A percentile compares a stretch with the other conserved stretches of the same genome.
phyloP scores from a whole-genome alignment of 2,888 invertebrate species.

The Amphiduros pacificus region DNA sequence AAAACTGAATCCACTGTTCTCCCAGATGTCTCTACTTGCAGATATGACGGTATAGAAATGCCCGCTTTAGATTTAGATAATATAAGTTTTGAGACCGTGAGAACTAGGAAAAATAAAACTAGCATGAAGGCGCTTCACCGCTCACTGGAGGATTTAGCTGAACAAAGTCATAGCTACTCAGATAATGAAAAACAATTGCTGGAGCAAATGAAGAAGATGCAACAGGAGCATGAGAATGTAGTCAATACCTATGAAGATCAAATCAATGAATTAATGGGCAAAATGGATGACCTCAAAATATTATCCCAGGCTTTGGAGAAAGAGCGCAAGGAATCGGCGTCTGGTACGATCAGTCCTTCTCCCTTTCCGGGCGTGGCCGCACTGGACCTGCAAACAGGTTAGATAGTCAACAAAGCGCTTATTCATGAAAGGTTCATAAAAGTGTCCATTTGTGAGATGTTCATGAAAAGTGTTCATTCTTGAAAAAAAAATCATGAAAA shows the following conservation, averaged over 20 bases:
- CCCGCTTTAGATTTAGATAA: slow-evolving; percentile 22
- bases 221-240: slow-evolving; percentile 48
- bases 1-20: no score
- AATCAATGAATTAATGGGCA: slow-evolving; percentile 51
- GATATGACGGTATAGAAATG: slow-evolving; percentile 27
- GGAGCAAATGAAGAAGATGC: slow-evolving; percentile 54
- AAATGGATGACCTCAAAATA: slow-evolving; percentile 49
- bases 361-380: no score
- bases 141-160: slow-evolving; percentile 9
- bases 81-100: slow-evolving; percentile 2
- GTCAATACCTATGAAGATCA: slow-evolving; percentile 49
- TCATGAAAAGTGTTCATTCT: no score
- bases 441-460: no score
- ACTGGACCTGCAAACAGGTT: no score
- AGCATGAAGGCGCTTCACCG: background rate
- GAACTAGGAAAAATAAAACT: background rate
- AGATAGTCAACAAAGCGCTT: no score
- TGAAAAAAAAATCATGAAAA: no score
- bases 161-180: slow-evolving; percentile 36
- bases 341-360: no score
- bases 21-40: slow-evolving; percentile 14
- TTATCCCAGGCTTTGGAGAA: no score
- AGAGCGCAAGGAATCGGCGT: no score
- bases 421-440: no score
- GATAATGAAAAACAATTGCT: slow-evolving; percentile 56